Percentiles rank a stretch among this genome's conserved stretches.
Conservation (phyloP, 1,140 invertebrate genomes). For the Drosophila neocordata region DNA sequence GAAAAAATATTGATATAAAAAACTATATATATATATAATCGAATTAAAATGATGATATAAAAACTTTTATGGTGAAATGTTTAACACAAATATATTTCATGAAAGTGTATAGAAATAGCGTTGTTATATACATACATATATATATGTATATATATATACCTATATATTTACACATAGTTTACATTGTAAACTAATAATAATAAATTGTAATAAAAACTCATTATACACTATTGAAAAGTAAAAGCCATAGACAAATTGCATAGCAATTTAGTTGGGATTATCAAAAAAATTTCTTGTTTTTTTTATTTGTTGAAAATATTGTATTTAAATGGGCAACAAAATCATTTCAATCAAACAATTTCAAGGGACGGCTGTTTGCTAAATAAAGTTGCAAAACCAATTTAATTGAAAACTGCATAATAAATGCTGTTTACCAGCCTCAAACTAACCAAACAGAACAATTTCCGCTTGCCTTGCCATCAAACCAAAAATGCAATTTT, state of each 20-base stretch:
- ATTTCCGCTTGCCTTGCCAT: conserved; percentile 8
- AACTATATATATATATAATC: too few species aligned
- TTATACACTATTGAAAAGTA: neutral
- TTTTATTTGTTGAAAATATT: neutral
- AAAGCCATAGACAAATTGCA: neutral
- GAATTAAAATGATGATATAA: too few species aligned
- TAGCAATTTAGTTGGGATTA: neutral
- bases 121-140: neutral
- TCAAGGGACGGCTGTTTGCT: neutral
- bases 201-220: neutral
- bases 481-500: conserved; percentile 9
- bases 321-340: neutral
- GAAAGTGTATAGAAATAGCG: too few species aligned
- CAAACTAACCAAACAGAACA: conserved; percentile 11
- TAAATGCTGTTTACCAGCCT: conserved; percentile 10
- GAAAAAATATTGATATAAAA: too few species aligned
- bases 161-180: too few species aligned
- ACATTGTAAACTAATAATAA: too few species aligned
- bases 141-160: neutral
- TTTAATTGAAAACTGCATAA: conserved; percentile 12
- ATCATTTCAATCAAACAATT: neutral
- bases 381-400: conserved; percentile 7
- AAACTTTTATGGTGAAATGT: too few species aligned
- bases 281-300: neutral
- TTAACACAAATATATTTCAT: too few species aligned